phyloP scores from a whole-genome alignment of 2,888 invertebrate genomes.

The Carterocephalus palaemon region DNA sequence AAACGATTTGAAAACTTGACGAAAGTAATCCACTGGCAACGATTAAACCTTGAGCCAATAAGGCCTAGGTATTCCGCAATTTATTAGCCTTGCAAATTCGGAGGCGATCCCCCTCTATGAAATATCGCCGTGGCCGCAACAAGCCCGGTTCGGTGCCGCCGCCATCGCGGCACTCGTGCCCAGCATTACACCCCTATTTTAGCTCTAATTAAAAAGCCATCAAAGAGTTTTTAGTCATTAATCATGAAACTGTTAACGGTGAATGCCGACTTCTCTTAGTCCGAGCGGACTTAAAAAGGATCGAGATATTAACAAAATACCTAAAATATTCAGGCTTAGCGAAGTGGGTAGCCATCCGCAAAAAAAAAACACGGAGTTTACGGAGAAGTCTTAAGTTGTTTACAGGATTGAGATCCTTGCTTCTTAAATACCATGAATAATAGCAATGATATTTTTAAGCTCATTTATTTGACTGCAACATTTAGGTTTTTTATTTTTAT shows the following conservation, averaged over 20 bases:
- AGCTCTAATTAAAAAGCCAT: slow-evolving; percentile 80
- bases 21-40: slow-evolving; percentile 66
- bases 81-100: slow-evolving; percentile 79
- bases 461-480: slow-evolving; percentile 67
- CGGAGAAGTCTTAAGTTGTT: slow-evolving; percentile 68
- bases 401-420: slow-evolving; percentile 68
- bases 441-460: slow-evolving; percentile 68
- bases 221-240: slow-evolving; percentile 80
- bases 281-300: slow-evolving; percentile 62
- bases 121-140: slow-evolving; percentile 71
- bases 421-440: slow-evolving; percentile 58
- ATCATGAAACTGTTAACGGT: slow-evolving; percentile 79
- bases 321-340: slow-evolving; percentile 72
- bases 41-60: slow-evolving; percentile 72
- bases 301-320: slow-evolving; percentile 74
- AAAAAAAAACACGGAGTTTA: slow-evolving; percentile 65
- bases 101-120: slow-evolving; percentile 66
- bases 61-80: slow-evolving; percentile 75
- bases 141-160: slow-evolving; percentile 49
- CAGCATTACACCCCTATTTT: slow-evolving; percentile 75
- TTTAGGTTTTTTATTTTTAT: slow-evolving; percentile 46
- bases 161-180: slow-evolving; percentile 39
- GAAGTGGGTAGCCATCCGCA: slow-evolving; percentile 66
- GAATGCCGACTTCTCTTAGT: slow-evolving; percentile 71
- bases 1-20: slow-evolving; percentile 46